Base-by-base conservation (phyloP, 2,888 invertebrate genomes). In the Ectropis crepuscularia region DNA sequence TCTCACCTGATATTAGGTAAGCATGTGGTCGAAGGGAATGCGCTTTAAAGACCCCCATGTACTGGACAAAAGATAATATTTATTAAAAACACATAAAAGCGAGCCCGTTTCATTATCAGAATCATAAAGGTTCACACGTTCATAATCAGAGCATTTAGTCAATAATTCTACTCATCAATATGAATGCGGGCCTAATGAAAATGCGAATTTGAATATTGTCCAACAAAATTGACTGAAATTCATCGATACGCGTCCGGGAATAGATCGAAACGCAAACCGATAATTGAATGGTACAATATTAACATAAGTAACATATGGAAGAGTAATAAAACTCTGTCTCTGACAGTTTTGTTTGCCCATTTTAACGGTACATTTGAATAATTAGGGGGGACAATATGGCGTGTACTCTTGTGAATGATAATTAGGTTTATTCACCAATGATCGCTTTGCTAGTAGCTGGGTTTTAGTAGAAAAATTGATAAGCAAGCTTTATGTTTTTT, bases 161-260 rank as follows among this genome's bases (percentile, higher is more conserved):
- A 75, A 77, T 82, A 82, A 87, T 86, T 85, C 80, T 83, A 78
- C 78, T 78, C 81, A 74, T 81, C 82, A 85, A 81, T 82, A 80
- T 83, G 81, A 86, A 87, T 67, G 68, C 57, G 57, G 84, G 80
- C 80, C 81, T 86, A 86, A 88, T 86, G 85, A 82, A 85, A 87
- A 82, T 78, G 76, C 73, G 70, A 83, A 88, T 88, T 87, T 85
- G 84, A 88, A 89, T 87, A 88, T 81, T 82, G 81, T 76, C 79
- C 77, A 78, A 82, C 80, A 77, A 79, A 83, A 84, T 86, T 79
- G 76, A 80, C 74, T 82, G 77, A 82, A 84, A 81, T 82, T 76
- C 75, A 80, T 76, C 74, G 73, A 74, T 77, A 77, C 77, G 79
- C 74, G 77, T 71, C 76, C 70, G 75, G 75, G 74, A 74, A 75